phyloP scores from a whole-genome alignment of 2,113 vertebrate genomes.

The Thunnus thynnus region DNA sequence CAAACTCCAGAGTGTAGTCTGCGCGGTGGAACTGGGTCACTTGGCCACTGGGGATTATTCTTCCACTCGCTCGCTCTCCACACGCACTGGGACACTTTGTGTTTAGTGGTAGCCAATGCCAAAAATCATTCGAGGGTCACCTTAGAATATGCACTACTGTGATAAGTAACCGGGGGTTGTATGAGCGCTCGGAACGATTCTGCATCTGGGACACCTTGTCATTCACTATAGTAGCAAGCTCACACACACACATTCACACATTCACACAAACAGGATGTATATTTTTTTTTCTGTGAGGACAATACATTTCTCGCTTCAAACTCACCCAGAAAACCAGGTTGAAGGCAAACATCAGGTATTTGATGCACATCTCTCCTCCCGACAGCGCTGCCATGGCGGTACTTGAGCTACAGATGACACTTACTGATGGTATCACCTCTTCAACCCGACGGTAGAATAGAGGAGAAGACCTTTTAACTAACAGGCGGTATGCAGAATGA shows the following conservation, averaged over 20 bases:
- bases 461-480: conserved; percentile 37
- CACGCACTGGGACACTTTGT: conserved; percentile 51
- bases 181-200: conserved; percentile 7
- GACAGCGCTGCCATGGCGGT: conserved; percentile 87
- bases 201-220: conserved; percentile 36
- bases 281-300: not conserved
- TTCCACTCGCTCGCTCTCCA: conserved; percentile 33
- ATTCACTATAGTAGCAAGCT: conserved; percentile 42
- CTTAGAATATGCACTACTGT: not conserved
- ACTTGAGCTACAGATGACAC: conserved; percentile 9
- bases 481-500: conserved; percentile 56
- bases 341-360: conserved; percentile 95
- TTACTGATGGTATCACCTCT: not conserved
- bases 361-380: conserved; percentile 94
- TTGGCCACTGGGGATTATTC: conserved; percentile 82
- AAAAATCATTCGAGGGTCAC: conserved; percentile 19
- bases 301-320: conserved; percentile 22
- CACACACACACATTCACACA: not conserved
- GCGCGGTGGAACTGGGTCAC: conserved; percentile 77
- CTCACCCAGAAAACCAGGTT: conserved; percentile 98
- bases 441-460: not conserved
- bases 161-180: conserved; percentile 2
- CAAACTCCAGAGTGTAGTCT: conserved; percentile 56
- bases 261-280: not conserved
- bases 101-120: conserved; percentile 16